Conservation (phyloP, 2,113 vertebrate genomes). For the Chionomys nivalis region DNA sequence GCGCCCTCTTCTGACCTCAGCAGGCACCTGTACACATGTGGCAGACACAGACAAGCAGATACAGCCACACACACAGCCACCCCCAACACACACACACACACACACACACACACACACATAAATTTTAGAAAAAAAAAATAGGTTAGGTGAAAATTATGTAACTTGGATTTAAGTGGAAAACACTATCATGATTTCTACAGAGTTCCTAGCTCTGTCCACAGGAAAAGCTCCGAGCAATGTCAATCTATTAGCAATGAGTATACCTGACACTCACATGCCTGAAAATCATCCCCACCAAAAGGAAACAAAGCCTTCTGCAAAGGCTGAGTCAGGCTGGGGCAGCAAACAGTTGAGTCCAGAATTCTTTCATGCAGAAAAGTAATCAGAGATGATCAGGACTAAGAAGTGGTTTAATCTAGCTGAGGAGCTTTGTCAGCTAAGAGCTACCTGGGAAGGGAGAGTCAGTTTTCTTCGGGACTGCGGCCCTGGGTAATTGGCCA, state of each 20-base stretch:
- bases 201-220: not conserved
- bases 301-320: not conserved
- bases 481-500: not conserved
- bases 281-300: not conserved
- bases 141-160: slow-evolving; percentile 23
- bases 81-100: not conserved
- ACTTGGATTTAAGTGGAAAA: slow-evolving; percentile 18
- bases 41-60: not conserved
- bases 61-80: not conserved
- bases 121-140: not conserved
- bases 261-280: not conserved
- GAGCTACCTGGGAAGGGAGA: no score
- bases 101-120: not conserved
- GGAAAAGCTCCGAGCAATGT: not conserved
- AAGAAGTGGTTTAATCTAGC: not conserved
- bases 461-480: not conserved
- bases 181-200: not conserved
- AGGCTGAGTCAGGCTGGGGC: not conserved
- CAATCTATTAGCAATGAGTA: not conserved
- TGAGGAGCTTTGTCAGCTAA: not conserved
- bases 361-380: not conserved
- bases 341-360: not conserved
- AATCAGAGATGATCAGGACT: not conserved
- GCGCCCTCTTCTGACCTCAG: not conserved
- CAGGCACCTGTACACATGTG: not conserved